Percentiles rank a stretch among this genome's conserved stretches.
These are phyloP conservation scores for Camponotus floridanus DNA, from an alignment of 1,140 invertebrate species.

Conservation along the genomic window DNA sequence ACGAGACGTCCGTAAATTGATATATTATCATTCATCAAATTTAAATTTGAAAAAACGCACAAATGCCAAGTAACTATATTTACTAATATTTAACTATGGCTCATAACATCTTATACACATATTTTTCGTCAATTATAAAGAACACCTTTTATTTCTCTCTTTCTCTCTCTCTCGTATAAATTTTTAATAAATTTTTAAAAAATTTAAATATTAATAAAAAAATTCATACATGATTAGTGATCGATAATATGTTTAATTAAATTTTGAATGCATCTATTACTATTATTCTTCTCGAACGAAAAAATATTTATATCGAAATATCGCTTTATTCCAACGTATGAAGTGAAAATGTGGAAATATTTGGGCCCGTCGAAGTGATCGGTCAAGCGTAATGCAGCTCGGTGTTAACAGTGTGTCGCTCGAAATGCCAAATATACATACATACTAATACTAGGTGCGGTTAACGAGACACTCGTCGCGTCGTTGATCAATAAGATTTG, in stretches of 20 bases:
- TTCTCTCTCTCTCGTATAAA: background rate
- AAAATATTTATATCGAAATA: background rate
- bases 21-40: background rate
- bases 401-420: background rate
- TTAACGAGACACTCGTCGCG: conserved; percentile 34
- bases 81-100: background rate
- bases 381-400: background rate
- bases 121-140: background rate
- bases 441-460: conserved; percentile 8
- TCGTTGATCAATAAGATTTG: conserved; percentile 56
- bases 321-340: background rate
- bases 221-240: background rate
- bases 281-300: background rate
- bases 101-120: background rate
- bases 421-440: conserved; percentile 26
- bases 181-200: background rate
- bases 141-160: background rate
- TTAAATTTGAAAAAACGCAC: background rate
- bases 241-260: background rate
- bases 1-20: too few relatives aligned
- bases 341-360: conserved; percentile 52
- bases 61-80: background rate
- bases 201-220: background rate
- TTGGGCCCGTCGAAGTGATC: conserved; percentile 3
- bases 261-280: background rate